These are phyloP conservation scores for Drosophila monieri DNA, from an alignment of 2,888 invertebrate genomes.

Conservation along the genomic window DNA sequence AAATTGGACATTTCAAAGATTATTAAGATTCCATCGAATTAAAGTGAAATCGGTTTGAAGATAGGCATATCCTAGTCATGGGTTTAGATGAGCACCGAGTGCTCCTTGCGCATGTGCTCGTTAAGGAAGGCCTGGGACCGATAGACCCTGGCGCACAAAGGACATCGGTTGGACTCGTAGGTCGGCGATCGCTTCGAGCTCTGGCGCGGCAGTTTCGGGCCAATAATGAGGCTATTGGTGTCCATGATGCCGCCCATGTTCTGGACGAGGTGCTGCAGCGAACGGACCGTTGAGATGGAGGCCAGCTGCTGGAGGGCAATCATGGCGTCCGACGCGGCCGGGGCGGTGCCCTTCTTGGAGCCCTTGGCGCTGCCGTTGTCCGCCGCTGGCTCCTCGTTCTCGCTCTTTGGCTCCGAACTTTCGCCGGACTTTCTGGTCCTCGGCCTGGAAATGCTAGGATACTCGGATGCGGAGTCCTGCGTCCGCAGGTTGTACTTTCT, in stretches of 20 bases:
- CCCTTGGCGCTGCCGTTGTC: conserved; percentile 12
- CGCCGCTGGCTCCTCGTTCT: conserved; percentile 62
- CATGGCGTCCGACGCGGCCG: conserved; percentile 66
- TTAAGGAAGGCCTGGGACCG: conserved; percentile 83
- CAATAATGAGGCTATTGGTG: conserved; percentile 64
- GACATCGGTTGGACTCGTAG: conserved; percentile 82
- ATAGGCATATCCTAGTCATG: neutral
- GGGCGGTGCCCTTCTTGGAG: conserved; percentile 41
- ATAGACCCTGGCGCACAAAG: conserved; percentile 82
- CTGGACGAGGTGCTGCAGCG: conserved; percentile 76
- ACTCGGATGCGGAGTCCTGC: conserved; percentile 24
- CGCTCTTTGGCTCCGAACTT: conserved; percentile 37
- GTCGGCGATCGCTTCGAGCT: conserved; percentile 71
- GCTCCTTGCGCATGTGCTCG: conserved; percentile 84
- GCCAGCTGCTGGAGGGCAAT: conserved; percentile 82
- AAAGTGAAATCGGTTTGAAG: neutral
- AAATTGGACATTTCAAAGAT: neutral
- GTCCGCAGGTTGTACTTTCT: conserved; percentile 60
- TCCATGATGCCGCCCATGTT: conserved; percentile 68
- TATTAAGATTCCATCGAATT: neutral
- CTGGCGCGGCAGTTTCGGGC: conserved; percentile 72
- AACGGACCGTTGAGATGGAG: conserved; percentile 79
- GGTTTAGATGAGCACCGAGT: conserved; percentile 81
- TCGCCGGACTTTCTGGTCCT: neutral
- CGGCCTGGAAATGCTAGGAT: conserved; percentile 49